Conservation (phyloP, 1,140 invertebrate species). For the Drosophila navojoa region DNA sequence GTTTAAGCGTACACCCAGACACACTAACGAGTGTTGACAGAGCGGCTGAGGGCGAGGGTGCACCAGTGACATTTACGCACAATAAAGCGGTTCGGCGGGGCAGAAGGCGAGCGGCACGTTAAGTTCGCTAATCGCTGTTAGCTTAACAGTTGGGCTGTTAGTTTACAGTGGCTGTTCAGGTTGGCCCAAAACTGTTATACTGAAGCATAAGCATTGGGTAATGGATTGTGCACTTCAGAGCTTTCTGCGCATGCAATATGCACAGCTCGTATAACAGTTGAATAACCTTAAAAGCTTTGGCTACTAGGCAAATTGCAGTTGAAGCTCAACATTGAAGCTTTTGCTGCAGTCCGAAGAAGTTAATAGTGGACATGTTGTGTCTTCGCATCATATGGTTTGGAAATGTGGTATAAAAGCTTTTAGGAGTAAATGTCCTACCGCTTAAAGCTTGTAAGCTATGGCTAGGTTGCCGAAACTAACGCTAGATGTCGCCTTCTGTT, state of each 20-base stretch:
- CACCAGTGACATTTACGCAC: constrained; percentile 40
- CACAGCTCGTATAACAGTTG: constrained; percentile 9
- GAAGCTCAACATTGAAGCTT: neutral
- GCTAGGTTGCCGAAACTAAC: neutral
- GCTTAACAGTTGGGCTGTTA: constrained; percentile 19
- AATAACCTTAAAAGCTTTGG: neutral
- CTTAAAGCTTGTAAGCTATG: neutral
- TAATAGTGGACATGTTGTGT: no score
- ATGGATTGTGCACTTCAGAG: neutral
- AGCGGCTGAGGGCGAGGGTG: neutral
- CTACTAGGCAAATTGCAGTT: no score
- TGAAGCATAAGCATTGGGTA: neutral
- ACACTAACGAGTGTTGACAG: constrained; percentile 47
- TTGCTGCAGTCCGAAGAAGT: neutral
- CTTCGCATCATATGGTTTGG: no score
- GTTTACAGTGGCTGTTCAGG: neutral
- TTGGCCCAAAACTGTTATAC: constrained; percentile 10
- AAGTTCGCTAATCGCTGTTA: constrained; percentile 41
- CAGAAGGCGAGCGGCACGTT: neutral
- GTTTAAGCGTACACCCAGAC: constrained; percentile 59
- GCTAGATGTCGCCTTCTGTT: neutral
- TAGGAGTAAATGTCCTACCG: neutral
- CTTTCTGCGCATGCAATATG: neutral
- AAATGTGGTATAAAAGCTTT: neutral
- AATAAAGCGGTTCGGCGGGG: constrained; percentile 27